phyloP scores from a whole-genome alignment of 2,113 vertebrate genomes.

The Fregata magnificens region DNA sequence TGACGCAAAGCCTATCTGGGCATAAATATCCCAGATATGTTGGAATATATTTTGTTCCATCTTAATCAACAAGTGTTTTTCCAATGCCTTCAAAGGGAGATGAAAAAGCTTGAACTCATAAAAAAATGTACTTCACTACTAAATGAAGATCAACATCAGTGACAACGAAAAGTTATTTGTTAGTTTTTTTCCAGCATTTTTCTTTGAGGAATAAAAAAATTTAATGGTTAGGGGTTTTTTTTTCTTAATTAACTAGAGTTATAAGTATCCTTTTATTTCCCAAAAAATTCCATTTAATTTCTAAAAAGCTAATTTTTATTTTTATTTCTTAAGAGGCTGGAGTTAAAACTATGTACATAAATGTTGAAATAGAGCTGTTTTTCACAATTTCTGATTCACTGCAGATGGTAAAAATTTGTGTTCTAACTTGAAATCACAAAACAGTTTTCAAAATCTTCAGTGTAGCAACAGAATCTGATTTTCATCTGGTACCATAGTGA shows the following conservation, averaged over 20 bases:
- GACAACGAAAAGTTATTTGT: not conserved
- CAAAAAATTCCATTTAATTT: not conserved
- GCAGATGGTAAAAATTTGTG: not conserved
- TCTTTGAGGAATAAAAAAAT: not conserved
- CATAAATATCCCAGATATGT: not conserved
- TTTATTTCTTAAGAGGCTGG: not conserved
- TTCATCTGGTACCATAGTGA: not conserved
- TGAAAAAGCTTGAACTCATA: not conserved
- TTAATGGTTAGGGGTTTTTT: not conserved
- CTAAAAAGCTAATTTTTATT: not conserved
- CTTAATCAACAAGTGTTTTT: not conserved
- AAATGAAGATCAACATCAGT: not conserved
- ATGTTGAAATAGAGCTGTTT: not conserved
- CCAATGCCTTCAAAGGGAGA: not conserved
- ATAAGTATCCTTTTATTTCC: rapidly evolving
- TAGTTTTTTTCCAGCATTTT: not conserved
- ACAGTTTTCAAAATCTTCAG: not conserved
- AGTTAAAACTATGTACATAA: not conserved
- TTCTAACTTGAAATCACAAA: not conserved
- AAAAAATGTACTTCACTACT: not conserved
- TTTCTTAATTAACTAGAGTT: not conserved
- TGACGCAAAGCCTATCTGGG: not conserved
- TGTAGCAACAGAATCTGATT: not conserved
- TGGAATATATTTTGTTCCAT: not conserved
- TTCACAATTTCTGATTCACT: not conserved